Base-by-base conservation (phyloP, 2,888 invertebrate genomes). In the Eristalis pertinax region DNA sequence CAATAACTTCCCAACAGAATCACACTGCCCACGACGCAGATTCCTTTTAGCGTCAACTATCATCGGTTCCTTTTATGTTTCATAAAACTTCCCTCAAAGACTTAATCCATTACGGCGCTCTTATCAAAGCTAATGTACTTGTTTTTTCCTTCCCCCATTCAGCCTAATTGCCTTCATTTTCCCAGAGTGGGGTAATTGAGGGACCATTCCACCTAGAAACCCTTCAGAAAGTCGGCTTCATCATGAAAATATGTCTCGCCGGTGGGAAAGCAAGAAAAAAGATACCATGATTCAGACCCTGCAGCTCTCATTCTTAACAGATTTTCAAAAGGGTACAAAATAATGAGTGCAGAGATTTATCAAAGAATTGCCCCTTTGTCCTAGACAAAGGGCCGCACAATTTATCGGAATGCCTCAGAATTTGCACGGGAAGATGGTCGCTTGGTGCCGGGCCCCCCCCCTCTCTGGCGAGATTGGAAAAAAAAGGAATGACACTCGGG, bases 271-370 rank as follows among this genome's bases (percentile, higher is more conserved):
- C 7, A 50, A 5, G 2, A n/a, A 5, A n/a, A n/a, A 50, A 50
- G 19, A 19, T 1, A 19, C 1, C 8, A 50, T 50, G 50, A 50
- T 8, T 50, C 50, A 50, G 19, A 19, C 50, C 50, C 50, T 50
- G 19, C 8, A 19, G 19, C 50, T 19, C n/a, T 50, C 50, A 19
- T 50, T 50, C 50, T 19, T 50, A 50, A 19, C 50, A 19, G 50
- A 50, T 50, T 26, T 50, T 68, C 26, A 50, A 68, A 68, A 68
- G 68, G 68, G 68, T 68, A 24, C 50, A 29, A 50, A 68, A 50
- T 50, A 50, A 50, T 50, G 50, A 50, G 50, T 50, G 50, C 50
- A 19, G 19, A n/a, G 50, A 50, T 50, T 50, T 50, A 50, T 50
- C 50, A 50, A 50, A 50, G 50, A 5, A 50, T 50, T 19, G 50